A percentile compares a stretch with the other conserved stretches of the same genome.
Evolutionary conservation across 2,888 invertebrate species (phyloP).

Genomic region (Drosophila subquinaria): DNA sequence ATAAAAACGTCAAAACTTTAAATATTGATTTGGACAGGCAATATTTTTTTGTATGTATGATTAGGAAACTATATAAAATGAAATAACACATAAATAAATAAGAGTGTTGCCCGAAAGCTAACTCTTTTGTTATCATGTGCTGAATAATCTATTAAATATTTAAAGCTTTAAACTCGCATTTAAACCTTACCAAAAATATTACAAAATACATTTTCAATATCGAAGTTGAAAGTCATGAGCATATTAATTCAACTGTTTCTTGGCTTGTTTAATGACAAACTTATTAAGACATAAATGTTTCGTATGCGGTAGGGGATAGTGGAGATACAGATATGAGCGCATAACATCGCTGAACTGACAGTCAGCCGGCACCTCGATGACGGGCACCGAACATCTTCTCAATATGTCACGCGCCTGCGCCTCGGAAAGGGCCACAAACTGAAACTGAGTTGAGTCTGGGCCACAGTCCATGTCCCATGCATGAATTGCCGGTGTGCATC

Average conservation of each 20-base stretch:
- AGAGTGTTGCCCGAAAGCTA: background rate
- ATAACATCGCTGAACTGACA: slow-evolving; percentile 47
- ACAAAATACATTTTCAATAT: background rate
- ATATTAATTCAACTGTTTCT: slow-evolving; percentile 29
- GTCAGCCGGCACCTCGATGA: slow-evolving; percentile 56
- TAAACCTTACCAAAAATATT: background rate
- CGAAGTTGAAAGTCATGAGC: slow-evolving; percentile 23
- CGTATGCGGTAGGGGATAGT: background rate
- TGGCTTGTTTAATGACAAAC: slow-evolving; percentile 60
- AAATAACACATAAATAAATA: background rate
- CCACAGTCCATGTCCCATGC: slow-evolving; percentile 4
- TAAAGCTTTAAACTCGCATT: background rate
- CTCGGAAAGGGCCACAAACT: slow-evolving; percentile 14
- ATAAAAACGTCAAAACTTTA: slow-evolving; percentile 10
- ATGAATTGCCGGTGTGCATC: slow-evolving; percentile 69
- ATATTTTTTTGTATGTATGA: background rate
- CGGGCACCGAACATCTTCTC: slow-evolving; percentile 59
- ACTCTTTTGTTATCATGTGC: background rate
- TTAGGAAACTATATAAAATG: background rate
- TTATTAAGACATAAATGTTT: slow-evolving; percentile 77
- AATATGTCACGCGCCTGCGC: slow-evolving; percentile 77
- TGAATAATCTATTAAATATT: background rate
- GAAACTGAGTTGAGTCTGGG: slow-evolving; percentile 1
- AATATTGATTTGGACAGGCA: slow-evolving; percentile 14
- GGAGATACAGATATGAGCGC: slow-evolving; percentile 12